Percentiles rank a stretch among this genome's conserved stretches.
Evolutionary conservation across 2,797 vertebrate species (phyloP).

Genomic region (Spinus olivaceus): DNA sequence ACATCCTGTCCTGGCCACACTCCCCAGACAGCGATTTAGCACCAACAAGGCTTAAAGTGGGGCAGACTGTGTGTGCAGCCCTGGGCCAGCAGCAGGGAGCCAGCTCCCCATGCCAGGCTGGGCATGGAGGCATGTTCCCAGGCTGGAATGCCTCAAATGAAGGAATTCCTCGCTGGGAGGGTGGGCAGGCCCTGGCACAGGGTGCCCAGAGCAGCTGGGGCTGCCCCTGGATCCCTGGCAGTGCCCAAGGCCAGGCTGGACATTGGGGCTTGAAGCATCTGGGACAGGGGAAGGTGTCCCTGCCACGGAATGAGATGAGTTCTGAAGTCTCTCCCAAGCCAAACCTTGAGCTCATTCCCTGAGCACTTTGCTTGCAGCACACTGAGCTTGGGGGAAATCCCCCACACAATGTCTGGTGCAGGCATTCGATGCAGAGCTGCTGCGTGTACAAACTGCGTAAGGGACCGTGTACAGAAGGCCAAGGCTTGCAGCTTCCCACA

Average conservation of each 20-base stretch:
- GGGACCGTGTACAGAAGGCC: not conserved
- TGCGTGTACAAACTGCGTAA: fast-evolving
- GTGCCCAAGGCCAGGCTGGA: fast-evolving
- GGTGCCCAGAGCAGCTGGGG: fast-evolving
- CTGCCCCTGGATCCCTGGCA: not conserved
- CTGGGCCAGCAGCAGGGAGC: not conserved
- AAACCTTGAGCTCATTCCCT: not conserved
- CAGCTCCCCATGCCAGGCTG: fast-evolving
- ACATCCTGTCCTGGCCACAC: not conserved
- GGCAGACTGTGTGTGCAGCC: fast-evolving
- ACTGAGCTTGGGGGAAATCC: not conserved
- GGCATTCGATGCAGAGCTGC: not conserved
- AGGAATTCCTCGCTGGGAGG: fast-evolving
- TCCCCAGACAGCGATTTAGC: not conserved
- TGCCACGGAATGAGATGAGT: not conserved
- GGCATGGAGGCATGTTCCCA: fast-evolving
- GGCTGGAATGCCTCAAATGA: not conserved
- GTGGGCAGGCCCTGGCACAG: not conserved
- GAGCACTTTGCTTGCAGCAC: not conserved
- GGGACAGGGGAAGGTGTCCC: not conserved
- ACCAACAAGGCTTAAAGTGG: fast-evolving
- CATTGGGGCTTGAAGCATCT: fast-evolving
- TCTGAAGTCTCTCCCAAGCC: not conserved
- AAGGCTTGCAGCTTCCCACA: not conserved
- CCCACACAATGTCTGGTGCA: fast-evolving